phyloP scores from a whole-genome alignment of 2,888 invertebrate genomes.

The Heliconius hortense region DNA sequence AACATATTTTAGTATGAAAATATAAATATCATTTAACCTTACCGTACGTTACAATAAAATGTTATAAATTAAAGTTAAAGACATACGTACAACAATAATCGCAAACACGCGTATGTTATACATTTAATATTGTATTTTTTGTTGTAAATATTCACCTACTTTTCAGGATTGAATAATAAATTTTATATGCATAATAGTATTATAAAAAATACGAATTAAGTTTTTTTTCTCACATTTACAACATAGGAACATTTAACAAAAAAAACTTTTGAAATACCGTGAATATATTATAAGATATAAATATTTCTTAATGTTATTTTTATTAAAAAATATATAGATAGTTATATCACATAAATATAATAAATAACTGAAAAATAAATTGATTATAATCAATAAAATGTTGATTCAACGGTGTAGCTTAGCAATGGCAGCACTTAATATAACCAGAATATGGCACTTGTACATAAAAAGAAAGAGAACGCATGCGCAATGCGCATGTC shows the following conservation, averaged over 20 bases:
- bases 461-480: slow-evolving; percentile 45
- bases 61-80: too few species aligned
- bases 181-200: too few species aligned
- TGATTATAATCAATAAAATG: slow-evolving; percentile 19
- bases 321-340: not conserved
- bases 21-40: too few species aligned
- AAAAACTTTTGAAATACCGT: not conserved
- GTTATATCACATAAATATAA: not conserved
- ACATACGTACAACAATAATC: too few species aligned
- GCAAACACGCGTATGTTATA: too few species aligned
- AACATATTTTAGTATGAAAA: too few species aligned
- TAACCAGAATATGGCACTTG: slow-evolving; percentile 32
- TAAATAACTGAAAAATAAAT: not conserved
- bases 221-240: not conserved
- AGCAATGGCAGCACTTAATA: slow-evolving; percentile 34
- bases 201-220: not conserved
- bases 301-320: not conserved
- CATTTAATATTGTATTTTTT: too few species aligned
- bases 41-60: too few species aligned
- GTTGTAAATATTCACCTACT: too few species aligned
- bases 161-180: too few species aligned
- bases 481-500: slow-evolving; percentile 61
- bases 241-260: not conserved
- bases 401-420: not conserved
- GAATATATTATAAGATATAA: not conserved